Evolutionary conservation across 1,140 invertebrate genomes (phyloP).

Genomic region (Drosophila cardini): DNA sequence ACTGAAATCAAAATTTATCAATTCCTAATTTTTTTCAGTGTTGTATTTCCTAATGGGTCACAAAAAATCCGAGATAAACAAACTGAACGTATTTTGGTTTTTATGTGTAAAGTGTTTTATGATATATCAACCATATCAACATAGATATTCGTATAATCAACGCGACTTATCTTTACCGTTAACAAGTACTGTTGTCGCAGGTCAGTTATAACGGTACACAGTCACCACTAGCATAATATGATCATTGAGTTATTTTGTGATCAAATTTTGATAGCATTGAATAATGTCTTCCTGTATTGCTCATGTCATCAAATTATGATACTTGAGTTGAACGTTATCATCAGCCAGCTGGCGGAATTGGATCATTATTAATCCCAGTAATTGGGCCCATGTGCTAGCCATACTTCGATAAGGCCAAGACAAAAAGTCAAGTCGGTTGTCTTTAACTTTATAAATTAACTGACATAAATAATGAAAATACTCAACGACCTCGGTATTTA

Average conservation of each 20-base stretch:
- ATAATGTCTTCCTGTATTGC: constrained; percentile 1
- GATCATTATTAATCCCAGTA: constrained; percentile 26
- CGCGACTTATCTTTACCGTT: constrained; percentile 2
- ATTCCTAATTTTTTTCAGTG: too few relatives aligned
- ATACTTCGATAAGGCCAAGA: constrained; percentile 24
- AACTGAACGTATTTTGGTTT: too few relatives aligned
- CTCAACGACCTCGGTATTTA: neutral
- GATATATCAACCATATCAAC: constrained; percentile 1
- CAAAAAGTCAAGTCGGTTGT: constrained; percentile 23
- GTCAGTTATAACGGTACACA: constrained; percentile 28
- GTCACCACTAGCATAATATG: constrained; percentile 3
- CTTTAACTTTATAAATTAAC: constrained; percentile 47
- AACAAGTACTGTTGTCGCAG: constrained; percentile 38
- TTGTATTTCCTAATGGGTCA: too few relatives aligned
- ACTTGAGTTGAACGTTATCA: constrained; percentile 10
- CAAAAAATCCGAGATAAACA: too few relatives aligned
- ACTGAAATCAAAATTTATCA: too few relatives aligned
- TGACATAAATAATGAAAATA: constrained; percentile 9
- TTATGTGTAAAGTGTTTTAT: neutral
- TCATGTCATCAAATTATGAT: neutral
- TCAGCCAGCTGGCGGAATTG: constrained; percentile 8
- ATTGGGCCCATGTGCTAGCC: neutral
- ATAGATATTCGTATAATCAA: neutral
- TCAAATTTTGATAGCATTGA: neutral
- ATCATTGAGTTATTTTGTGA: neutral